phyloP scores from a whole-genome alignment of 2,888 invertebrate genomes.

The Cataglyphis altisquamis region DNA sequence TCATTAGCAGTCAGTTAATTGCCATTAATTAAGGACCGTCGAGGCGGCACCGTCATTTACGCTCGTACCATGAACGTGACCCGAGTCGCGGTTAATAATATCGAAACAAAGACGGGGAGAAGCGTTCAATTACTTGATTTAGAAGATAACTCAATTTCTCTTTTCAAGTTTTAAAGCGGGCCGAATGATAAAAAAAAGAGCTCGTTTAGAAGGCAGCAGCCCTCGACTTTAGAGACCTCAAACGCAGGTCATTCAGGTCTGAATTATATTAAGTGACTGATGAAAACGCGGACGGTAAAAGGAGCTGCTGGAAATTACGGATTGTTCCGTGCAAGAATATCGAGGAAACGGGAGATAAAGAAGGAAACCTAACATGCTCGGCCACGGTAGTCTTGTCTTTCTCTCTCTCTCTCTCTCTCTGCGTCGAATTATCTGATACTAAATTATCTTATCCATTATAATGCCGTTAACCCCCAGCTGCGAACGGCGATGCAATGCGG shows the following conservation, averaged over 20 bases:
- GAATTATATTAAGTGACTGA: background rate
- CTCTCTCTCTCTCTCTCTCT: background rate
- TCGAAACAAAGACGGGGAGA: slow-evolving; percentile 2
- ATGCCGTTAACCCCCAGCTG: slow-evolving; percentile 7
- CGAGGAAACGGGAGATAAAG: background rate
- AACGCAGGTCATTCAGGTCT: background rate
- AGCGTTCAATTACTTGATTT: background rate
- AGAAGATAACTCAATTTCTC: slow-evolving; percentile 4
- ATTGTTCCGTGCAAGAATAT: background rate
- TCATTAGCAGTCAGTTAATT: slow-evolving; percentile 25
- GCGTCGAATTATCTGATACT: slow-evolving; percentile 41
- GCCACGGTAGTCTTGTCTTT: background rate
- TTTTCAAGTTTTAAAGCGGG: background rate
- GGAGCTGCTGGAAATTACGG: background rate
- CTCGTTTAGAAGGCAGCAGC: background rate
- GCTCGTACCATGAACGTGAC: background rate
- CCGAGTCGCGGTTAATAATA: slow-evolving; percentile 15
- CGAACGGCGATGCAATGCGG: slow-evolving; percentile 29
- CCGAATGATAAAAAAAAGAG: background rate
- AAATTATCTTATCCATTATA: slow-evolving; percentile 16
- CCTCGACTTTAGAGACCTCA: background rate
- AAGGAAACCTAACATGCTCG: slow-evolving; percentile 13
- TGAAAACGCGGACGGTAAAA: background rate
- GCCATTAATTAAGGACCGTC: slow-evolving; percentile 24
- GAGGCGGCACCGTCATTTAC: slow-evolving; percentile 15